These are phyloP conservation scores for Callithrix jacchus DNA, from an alignment of 2,113 vertebrate species.

Conservation along the genomic window DNA sequence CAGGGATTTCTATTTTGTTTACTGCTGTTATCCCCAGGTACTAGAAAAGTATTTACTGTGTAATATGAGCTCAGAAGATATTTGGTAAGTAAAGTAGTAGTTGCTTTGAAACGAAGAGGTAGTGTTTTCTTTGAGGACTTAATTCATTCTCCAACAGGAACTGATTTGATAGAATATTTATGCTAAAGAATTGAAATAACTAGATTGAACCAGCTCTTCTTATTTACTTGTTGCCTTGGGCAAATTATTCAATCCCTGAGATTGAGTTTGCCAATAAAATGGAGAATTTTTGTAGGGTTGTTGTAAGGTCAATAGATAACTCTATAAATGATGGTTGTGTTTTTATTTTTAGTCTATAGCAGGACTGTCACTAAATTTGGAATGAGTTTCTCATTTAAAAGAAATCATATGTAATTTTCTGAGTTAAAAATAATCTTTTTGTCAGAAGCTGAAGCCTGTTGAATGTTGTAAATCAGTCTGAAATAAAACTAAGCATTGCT, in stretches of 20 bases:
- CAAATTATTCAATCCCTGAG: conserved; percentile 3
- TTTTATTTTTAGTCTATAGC: conserved; percentile 1
- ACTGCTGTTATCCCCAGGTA: neutral
- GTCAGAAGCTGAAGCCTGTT: neutral
- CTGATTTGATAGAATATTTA: conserved; percentile 2
- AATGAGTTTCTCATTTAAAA: conserved; percentile 35
- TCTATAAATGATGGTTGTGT: neutral
- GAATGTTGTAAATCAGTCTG: conserved; percentile 18
- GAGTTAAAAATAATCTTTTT: conserved; percentile 55
- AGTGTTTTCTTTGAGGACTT: neutral
- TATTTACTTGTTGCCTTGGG: conserved; percentile 18
- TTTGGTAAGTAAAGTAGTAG: neutral
- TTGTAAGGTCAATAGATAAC: conserved; percentile 4
- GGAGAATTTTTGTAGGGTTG: neutral
- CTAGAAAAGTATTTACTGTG: neutral
- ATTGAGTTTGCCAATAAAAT: conserved; percentile 38
- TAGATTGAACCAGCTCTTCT: conserved; percentile 11
- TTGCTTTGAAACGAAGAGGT: neutral
- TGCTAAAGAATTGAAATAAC: conserved; percentile 1
- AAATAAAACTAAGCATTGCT: conserved; percentile 41
- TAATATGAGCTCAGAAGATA: neutral
- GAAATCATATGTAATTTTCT: conserved; percentile 3
- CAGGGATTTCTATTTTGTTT: conserved; percentile 29
- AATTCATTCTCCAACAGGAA: neutral
- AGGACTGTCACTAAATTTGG: conserved; percentile 23